Base-by-base conservation (phyloP, 2,113 vertebrate genomes). In the Brachypodius melanocephalos region DNA sequence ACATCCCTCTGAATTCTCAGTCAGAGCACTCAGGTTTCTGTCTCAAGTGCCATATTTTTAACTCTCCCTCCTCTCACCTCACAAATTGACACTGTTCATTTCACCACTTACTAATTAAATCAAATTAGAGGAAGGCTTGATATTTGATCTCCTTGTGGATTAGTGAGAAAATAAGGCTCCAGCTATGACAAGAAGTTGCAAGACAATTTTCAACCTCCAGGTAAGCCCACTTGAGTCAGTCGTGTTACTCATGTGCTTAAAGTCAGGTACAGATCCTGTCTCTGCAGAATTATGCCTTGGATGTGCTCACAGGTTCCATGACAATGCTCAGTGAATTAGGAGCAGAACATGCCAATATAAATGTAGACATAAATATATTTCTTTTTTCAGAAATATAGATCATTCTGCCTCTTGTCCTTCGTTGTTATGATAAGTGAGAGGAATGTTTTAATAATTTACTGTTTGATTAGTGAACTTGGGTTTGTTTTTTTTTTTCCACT, bases 401-500 rank as follows among this genome's bases (percentile, higher is more conserved):
- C 2, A 83, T 40, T 63, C 79, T 80, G 24, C 17, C 15, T 76
- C 66, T 80, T 54, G 29, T 79, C 32, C 45, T 72, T 62, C 80
- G 62, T 52, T 72, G 58, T 73, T 83, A 38, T n/a, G 58, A 49
- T 89, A 87, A 93, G 66, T 49, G 48, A 95, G 85, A 89, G n/a
- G 24, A 79, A 82, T 29, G 43, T 61, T 93, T 94, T 82, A 88
- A 95, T 86, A 91, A 89, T 85, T 90, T 80, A 93, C 52, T 8
- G 2, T 22, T 66, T 67, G 71, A 91, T 93, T 91, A 93, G 67
- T 76, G 71, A 40, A 61, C 55, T 67, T 52, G 9, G 22, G 4
- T 31, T 58, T 62, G 87, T 85, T 87, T 48, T 31, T 58, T 62
- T 89, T 85, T 87, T 48, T 46, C 73, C 36, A 28, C 78, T 85